Base-by-base conservation (phyloP, 2,888 invertebrate species). In the Chesias legatella region DNA sequence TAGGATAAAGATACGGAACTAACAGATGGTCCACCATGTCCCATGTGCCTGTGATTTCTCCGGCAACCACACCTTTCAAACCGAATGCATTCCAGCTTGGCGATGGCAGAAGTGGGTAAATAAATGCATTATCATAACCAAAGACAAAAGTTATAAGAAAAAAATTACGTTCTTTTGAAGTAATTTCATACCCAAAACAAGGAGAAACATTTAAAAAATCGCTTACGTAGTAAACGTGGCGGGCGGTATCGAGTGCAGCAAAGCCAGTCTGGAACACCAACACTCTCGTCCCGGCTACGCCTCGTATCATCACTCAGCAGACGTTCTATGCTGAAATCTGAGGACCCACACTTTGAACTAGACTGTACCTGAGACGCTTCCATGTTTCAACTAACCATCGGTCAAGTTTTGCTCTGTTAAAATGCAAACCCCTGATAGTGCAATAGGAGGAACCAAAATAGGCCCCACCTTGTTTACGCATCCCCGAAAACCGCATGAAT, bases 201-300 rank as follows among this genome's bases (percentile, higher is more conserved):
- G 1, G 9, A 29, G 13, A 32, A 32, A 32, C 27, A 1, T 10
- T 11, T 37, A 13, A 39, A 39, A 33, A 36, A 36, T 51, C n/a
- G 76, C 90, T 91, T 88, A 90, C 93, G 89, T 61, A 92, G 92
- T 31, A 94, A 68, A 60, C 91, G 92, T 0, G 94, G 94, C 1
- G 94, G 94, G 52, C 90, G 90, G 61, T 94, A 94, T 46, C 94
- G 85, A 2, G 94, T 93, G 59, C 93, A 94, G 51, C 91, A 91
- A 51, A 94, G 71, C 94, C 94, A 94, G 33, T 89, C 84, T 17
- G 86, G 84, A 11, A 58, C 53, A 20, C 67, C 66, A 9, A 36
- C 43, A 44, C 47, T 43, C 6, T 67, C 61, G 7, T 59, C 61
- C 28, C 57, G 56, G 35, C 43, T 39, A 24, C 49, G 62, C 28